These are phyloP conservation scores for Trileptium ribeirensis DNA, from an alignment of 2,888 invertebrate genomes.

Conservation along the genomic window DNA sequence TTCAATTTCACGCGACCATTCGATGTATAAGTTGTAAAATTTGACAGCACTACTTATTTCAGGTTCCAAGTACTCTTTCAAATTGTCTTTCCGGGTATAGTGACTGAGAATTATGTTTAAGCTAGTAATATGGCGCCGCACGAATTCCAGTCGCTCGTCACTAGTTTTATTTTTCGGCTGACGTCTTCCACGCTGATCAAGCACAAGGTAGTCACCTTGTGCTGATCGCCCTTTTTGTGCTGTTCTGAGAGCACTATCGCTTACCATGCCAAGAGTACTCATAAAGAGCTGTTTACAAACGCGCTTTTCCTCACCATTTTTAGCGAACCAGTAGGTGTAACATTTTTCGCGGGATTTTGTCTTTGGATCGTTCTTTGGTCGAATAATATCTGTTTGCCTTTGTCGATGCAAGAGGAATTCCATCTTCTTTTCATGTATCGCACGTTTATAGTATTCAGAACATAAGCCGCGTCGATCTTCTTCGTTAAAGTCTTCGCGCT, in stretches of 20 bases:
- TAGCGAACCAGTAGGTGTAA: no score
- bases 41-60: neutral
- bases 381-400: no score
- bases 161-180: neutral
- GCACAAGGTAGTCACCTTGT: neutral
- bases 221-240: neutral
- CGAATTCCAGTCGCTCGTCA: neutral
- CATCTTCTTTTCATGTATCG: no score
- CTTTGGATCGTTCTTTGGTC: no score
- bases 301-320: neutral
- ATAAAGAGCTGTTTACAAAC: neutral
- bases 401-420: no score
- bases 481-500: no score
- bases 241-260: neutral
- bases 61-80: neutral
- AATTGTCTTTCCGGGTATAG: neutral
- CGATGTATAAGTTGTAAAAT: neutral
- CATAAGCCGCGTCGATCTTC: no score
- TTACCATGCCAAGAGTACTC: neutral
- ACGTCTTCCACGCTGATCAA: neutral
- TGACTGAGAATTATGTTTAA: neutral
- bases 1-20: neutral
- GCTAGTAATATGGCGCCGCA: neutral
- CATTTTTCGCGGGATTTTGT: constrained; percentile 56
- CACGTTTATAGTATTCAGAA: no score